Percentiles rank a stretch among this genome's conserved stretches.
Conservation (phyloP, 2,113 vertebrate species). For the zebrafish (Danio rerio) region DNA sequence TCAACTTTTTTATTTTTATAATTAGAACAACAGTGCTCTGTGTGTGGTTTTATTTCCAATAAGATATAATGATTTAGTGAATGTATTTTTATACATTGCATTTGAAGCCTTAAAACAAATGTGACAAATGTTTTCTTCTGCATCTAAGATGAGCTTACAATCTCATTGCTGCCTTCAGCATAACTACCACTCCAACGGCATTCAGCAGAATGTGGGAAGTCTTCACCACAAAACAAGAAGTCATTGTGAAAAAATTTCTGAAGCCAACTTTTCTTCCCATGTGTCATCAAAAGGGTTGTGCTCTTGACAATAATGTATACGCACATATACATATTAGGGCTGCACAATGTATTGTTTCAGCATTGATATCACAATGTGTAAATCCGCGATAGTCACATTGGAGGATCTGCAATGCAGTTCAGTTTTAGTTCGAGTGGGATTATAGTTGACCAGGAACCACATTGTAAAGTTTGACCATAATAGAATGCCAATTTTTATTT, state of each 20-base stretch:
- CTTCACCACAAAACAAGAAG: slow-evolving; percentile 12
- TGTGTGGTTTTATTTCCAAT: no score
- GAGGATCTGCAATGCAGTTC: no score
- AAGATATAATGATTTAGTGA: not conserved
- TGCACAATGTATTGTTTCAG: no score
- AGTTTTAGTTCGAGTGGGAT: no score
- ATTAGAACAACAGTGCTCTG: no score
- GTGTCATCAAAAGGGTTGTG: not conserved
- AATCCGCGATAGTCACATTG: no score
- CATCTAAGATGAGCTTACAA: not conserved
- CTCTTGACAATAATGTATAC: not conserved
- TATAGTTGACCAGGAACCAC: no score
- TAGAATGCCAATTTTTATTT: no score
- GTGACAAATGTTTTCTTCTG: not conserved
- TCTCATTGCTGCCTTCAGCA: not conserved
- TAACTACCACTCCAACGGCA: slow-evolving; percentile 1
- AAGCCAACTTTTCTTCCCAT: not conserved
- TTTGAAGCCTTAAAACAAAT: not conserved
- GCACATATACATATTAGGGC: no score
- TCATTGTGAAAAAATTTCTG: not conserved
- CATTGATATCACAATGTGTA: no score
- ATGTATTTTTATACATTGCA: not conserved
- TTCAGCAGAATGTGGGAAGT: slow-evolving; percentile 7
- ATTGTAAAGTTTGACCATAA: no score
- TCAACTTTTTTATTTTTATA: no score